These are phyloP conservation scores for Tamias sibiricus DNA, from an alignment of 2,113 vertebrate species.

Conservation along the genomic window DNA sequence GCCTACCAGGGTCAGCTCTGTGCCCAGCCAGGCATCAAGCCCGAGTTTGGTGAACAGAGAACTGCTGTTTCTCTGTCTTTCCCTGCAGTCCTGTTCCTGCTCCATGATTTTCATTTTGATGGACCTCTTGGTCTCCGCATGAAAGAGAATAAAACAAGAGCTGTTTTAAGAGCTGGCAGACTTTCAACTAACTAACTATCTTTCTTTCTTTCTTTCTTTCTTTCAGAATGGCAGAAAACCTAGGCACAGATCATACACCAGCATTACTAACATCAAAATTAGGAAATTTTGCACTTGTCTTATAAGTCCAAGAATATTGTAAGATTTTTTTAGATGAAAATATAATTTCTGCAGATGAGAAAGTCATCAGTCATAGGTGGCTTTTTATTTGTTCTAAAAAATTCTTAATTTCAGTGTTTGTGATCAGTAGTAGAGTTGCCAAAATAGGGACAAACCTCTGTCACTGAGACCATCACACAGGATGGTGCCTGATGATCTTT, in stretches of 20 bases:
- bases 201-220: neutral
- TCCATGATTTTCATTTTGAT: slow-evolving; percentile 17
- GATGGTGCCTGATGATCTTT: neutral
- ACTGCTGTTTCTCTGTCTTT: neutral
- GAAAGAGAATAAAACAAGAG: slow-evolving; percentile 68
- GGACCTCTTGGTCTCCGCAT: neutral
- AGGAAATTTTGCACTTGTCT: neutral
- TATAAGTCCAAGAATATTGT: neutral
- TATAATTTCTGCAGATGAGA: neutral
- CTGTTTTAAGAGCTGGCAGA: slow-evolving; percentile 16
- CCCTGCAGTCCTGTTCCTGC: neutral
- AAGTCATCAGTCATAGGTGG: neutral
- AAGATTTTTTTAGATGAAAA: neutral
- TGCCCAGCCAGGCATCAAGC: neutral
- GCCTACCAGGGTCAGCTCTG: neutral
- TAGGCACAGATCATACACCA: neutral
- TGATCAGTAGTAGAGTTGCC: neutral
- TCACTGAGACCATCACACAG: neutral
- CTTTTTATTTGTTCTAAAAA: neutral
- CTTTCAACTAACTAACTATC: slow-evolving; percentile 24
- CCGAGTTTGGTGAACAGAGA: neutral
- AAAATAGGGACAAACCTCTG: neutral
- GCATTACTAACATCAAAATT: neutral
- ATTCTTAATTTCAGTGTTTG: neutral
- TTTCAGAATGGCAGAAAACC: neutral